Evolutionary conservation across 2,797 vertebrate species (phyloP).

Genomic region (Poecile montanus): DNA sequence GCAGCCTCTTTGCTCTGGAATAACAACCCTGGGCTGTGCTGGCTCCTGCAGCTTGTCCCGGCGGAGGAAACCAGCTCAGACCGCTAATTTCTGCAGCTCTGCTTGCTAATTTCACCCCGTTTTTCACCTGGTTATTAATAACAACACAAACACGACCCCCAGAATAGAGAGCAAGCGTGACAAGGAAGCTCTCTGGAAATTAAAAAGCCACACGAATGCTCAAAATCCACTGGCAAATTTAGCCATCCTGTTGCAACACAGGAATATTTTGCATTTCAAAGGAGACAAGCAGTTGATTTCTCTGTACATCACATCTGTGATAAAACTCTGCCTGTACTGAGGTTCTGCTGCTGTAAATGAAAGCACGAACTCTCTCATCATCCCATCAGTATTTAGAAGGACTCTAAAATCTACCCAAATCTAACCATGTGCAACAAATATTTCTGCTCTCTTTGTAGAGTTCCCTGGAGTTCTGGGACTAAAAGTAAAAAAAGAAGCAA

Average conservation of each 20-base stretch:
- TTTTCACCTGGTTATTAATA: not conserved
- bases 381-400: not conserved
- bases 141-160: not conserved
- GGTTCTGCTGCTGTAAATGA: not conserved
- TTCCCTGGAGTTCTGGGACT: not conserved
- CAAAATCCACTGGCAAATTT: not conserved
- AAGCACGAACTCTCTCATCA: accelerated
- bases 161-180: not conserved
- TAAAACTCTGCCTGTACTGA: not conserved
- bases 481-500: not conserved
- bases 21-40: not conserved
- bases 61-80: not conserved
- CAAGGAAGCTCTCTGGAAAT: not conserved
- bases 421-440: not conserved
- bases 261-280: slow-evolving; percentile 15
- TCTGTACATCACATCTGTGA: not conserved
- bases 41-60: not conserved
- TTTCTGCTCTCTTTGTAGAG: not conserved
- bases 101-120: not conserved
- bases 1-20: not conserved
- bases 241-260: not conserved
- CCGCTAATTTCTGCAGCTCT: not conserved
- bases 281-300: not conserved
- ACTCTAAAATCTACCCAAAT: not conserved
- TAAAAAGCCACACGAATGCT: not conserved